Evolutionary conservation across 2,888 invertebrate species (phyloP), one percentile per base, ranked within the genome.

Genomic region (Cremastinae sp.): DNA sequence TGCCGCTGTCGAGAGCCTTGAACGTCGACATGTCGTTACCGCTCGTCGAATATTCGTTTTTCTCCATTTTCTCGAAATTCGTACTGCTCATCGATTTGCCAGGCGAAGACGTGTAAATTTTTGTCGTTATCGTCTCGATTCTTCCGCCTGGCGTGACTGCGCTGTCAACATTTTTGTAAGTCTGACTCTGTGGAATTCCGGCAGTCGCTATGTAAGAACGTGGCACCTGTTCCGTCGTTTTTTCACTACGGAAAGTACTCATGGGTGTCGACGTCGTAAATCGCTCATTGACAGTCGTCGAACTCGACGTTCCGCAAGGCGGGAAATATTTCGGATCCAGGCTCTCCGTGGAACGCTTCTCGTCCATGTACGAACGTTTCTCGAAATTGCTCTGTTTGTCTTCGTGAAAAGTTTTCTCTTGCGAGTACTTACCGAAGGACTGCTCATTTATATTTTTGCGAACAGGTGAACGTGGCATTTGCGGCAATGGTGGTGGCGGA

Each of bases 131-230:
- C 0, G 92, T 90, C 74, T 92, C 92, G 56, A 92, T 90, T 0
- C 91, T 91, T 0, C 92, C 92, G 38, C 92, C 92, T 0, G 92
- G 92, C 51, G 92, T 90, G 38, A 91, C 90, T 73, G 92, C 92
- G 0, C 91, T 91, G 68, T 92, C 92, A 9, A 85, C 56, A 58
- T 84, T 86, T 28, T 80, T 85, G 49, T 79, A 81, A 0, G 78
- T 82, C 20, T 86, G 85, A 74, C 79, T 84, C 12, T 86, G 86
- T 2, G 82, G 80, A 10, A 78, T 65, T 1, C 73, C 78, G 1
- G 70, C 69, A 4, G 81, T 80, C 0, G 80, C 53, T 2, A 65
- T 61, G 14, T 75, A 73, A 36, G 41, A 74, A 10, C 73, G 73
- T 2, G 75, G 61, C 36, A 73, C 72, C 22, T 59, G n/a, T 1